Base-by-base conservation (phyloP, 1,140 invertebrate genomes). In the Temnothorax nylanderi region DNA sequence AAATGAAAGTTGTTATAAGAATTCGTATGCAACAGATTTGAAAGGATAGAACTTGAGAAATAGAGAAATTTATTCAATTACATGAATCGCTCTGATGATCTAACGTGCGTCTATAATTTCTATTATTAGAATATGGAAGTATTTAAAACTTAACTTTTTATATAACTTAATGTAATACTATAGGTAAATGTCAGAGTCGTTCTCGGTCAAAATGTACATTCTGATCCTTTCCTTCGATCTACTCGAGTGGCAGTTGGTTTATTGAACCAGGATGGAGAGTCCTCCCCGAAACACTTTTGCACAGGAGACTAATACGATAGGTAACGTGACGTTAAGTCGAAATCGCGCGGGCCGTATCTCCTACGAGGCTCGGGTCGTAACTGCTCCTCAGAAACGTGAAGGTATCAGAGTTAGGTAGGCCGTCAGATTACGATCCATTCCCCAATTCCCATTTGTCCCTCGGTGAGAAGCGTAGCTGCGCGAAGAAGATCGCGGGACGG, bases 391-490 rank as follows among this genome's bases (percentile, higher is more conserved):
- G 87, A 78, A 80, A 87, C 86, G 88, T 78, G 67, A 91, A 91
- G 91, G 93, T 92, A 94, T 93, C 92, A 64, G 89, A 91, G 92
- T 89, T 91, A 87, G 90, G 90, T 91, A 89, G 87, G 85, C 87
- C 88, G 89, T 92, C 92, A 92, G 94, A 94, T 95, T 95, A 94
- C 93, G 93, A 93, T 92, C 89, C 85, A 65, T 87, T 89, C 89
- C 93, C 88, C 89, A 89, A 90, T 93, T 93, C 91, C 89, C 92
- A 94, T 93, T 93, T 93, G 91, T 93, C 92, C 91, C 88, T 89
- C 49, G 74, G 64, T 77, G 78, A 87, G 85, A 67, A 87, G 76
- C 88, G 87, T 89, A 86, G 82, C 86, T 78, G 56, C 72, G 65
- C 37, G 67, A 78, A 65, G 69, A 85, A 76, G 76, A 51, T 74